These are phyloP conservation scores for Apis cerana DNA, from an alignment of 1,140 invertebrate genomes.

Conservation along the genomic window DNA sequence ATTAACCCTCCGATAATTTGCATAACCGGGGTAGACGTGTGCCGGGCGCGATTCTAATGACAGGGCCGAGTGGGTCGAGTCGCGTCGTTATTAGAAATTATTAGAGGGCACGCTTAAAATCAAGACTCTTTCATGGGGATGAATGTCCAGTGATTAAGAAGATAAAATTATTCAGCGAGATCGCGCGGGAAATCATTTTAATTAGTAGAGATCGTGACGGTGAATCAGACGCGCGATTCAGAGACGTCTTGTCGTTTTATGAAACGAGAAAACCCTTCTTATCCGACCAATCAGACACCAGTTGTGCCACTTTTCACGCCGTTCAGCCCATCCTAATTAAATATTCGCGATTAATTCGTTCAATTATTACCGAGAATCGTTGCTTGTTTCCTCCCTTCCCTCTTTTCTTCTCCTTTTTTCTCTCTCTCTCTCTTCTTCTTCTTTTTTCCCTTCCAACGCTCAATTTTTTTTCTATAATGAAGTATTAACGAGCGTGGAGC, in stretches of 20 bases:
- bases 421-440: background rate
- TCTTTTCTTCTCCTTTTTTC: background rate
- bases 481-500: constrained; percentile 15
- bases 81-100: constrained; percentile 79
- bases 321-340: constrained; percentile 55
- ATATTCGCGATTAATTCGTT: constrained; percentile 56
- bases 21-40: constrained; percentile 74
- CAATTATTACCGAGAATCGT: constrained; percentile 33
- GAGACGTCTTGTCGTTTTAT: constrained; percentile 56
- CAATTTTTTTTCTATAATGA: constrained; percentile 9
- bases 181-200: constrained; percentile 73
- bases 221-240: constrained; percentile 51
- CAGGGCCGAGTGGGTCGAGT: constrained; percentile 66
- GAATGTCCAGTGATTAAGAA: constrained; percentile 80
- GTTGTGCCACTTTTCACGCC: constrained; percentile 32
- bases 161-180: constrained; percentile 75
- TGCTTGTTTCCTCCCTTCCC: background rate
- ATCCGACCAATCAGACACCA: constrained; percentile 33
- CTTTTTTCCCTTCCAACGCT: background rate
- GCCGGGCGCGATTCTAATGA: constrained; percentile 69
- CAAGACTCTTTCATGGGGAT: constrained; percentile 80
- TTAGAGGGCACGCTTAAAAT: constrained; percentile 79
- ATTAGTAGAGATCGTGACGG: constrained; percentile 70
- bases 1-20: constrained; percentile 75
- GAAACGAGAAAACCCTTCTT: constrained; percentile 52